Evolutionary conservation across 2,113 vertebrate genomes (phyloP).

Genomic region (Aleadryas rufinucha): DNA sequence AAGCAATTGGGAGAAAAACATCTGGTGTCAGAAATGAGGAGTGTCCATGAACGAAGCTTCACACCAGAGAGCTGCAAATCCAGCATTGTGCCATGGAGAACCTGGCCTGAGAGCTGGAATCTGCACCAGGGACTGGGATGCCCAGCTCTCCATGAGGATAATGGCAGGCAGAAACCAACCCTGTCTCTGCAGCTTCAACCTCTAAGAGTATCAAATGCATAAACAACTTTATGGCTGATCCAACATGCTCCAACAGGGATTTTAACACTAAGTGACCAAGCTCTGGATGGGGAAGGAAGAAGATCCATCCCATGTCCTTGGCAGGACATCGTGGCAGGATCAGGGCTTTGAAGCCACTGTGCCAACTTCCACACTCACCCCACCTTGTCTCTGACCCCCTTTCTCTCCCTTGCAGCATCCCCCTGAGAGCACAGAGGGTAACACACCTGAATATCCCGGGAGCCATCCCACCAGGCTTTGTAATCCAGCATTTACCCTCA

Average conservation of each 20-base stretch:
- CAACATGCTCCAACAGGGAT: not conserved
- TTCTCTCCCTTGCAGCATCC: not conserved
- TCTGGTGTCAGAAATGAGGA: not conserved
- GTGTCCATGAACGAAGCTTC: fast-evolving
- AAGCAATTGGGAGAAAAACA: not conserved
- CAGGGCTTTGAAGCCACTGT: not conserved
- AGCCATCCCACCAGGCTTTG: not conserved
- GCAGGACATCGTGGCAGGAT: fast-evolving
- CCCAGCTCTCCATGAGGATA: fast-evolving
- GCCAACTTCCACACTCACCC: not conserved
- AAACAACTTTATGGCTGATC: not conserved
- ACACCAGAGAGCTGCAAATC: not conserved
- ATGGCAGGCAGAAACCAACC: not conserved
- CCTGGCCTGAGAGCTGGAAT: not conserved
- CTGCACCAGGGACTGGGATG: not conserved
- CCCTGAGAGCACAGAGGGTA: not conserved
- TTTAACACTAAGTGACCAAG: not conserved
- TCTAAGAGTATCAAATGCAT: not conserved
- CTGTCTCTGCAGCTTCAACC: not conserved
- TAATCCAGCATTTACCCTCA: not conserved
- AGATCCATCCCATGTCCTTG: not conserved
- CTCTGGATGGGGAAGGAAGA: not conserved
- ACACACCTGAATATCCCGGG: not conserved
- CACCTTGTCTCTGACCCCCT: not conserved
- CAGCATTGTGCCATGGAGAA: fast-evolving